phyloP scores from a whole-genome alignment of 2,888 invertebrate species.

The Drosophila longiperda region DNA sequence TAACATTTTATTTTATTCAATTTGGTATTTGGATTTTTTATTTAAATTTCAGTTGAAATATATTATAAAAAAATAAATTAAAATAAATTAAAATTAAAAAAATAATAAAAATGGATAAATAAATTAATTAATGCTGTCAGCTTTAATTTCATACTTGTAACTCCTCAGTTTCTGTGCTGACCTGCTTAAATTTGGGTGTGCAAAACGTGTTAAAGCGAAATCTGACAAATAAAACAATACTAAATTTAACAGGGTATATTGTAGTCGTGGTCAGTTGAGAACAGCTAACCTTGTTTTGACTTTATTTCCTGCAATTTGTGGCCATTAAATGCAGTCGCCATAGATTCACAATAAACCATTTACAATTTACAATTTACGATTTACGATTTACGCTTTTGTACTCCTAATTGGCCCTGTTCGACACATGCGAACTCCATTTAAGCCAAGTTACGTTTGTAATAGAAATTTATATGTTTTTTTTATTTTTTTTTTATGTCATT shows the following conservation, averaged over 20 bases:
- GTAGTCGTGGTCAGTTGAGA: rapidly evolving
- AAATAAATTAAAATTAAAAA: no score
- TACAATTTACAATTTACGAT: constrained; percentile 59
- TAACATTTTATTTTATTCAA: not conserved
- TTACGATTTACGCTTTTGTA: constrained; percentile 62
- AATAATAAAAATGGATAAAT: no score
- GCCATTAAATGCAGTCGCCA: constrained; percentile 43
- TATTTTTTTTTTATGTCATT: constrained; percentile 20
- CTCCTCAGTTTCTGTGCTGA: no score
- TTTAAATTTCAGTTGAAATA: not conserved
- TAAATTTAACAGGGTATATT: not conserved
- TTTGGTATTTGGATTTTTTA: not conserved
- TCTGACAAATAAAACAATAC: not conserved
- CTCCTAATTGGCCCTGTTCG: constrained; percentile 59
- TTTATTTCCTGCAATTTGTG: constrained; percentile 63
- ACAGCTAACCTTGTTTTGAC: constrained; percentile 20
- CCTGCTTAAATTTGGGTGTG: no score
- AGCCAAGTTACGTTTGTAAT: constrained; percentile 27
- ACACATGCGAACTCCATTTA: constrained; percentile 52
- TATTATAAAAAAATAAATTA: not conserved
- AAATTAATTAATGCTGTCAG: no score
- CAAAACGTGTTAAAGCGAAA: no score
- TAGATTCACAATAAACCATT: constrained; percentile 58
- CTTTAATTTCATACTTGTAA: not conserved
- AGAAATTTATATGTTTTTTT: not conserved